Conservation (phyloP, 2,888 invertebrate species). For the Seira musarum region DNA sequence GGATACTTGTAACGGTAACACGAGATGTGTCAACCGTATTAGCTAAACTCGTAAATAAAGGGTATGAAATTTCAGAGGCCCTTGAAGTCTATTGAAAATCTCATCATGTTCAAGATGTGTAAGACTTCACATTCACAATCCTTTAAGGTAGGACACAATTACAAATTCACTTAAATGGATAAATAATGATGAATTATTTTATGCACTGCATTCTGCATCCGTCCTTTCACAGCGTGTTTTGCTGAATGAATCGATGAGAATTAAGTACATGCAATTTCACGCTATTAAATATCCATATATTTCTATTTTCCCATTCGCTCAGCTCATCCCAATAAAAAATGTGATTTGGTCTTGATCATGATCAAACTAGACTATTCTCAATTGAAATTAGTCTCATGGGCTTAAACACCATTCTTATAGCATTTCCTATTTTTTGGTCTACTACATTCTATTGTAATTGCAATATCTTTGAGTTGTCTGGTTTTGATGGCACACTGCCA, state of each 20-base stretch:
- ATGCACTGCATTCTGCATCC: background rate
- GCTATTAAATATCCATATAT: background rate
- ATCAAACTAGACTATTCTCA: background rate
- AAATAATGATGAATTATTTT: conserved; percentile 34
- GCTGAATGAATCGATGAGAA: background rate
- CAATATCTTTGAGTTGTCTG: conserved; percentile 45
- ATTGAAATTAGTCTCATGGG: background rate
- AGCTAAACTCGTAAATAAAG: too few relatives aligned
- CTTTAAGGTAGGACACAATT: too few relatives aligned
- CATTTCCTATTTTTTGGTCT: background rate
- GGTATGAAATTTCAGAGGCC: too few relatives aligned
- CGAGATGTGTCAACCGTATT: too few relatives aligned
- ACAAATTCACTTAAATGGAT: too few relatives aligned
- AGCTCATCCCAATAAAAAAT: too few relatives aligned
- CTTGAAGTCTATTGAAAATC: too few relatives aligned
- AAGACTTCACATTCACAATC: too few relatives aligned
- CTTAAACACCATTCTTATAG: background rate
- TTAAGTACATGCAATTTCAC: conserved; percentile 15
- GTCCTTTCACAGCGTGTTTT: background rate
- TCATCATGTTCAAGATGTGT: too few relatives aligned
- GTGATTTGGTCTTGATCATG: too few relatives aligned
- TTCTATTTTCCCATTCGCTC: too few relatives aligned
- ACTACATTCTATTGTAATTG: conserved; percentile 52
- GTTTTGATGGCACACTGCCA: conserved; percentile 42
- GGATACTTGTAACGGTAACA: too few relatives aligned